A percentile compares a stretch with the other conserved stretches of the same genome.
phyloP scores from a whole-genome alignment of 2,797 vertebrate genomes.

The Eulemur albifrons region DNA sequence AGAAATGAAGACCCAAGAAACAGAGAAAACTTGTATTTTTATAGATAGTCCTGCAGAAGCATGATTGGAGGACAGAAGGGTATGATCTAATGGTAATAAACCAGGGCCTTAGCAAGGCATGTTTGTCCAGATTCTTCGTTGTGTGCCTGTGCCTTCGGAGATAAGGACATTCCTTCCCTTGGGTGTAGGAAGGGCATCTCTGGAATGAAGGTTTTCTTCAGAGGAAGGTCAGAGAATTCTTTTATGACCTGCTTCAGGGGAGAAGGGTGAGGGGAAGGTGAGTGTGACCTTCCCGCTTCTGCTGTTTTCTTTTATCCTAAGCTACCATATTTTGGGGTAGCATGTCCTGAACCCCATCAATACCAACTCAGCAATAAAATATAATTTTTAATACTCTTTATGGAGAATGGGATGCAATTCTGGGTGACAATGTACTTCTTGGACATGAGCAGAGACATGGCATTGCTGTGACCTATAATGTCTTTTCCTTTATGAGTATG shows the following conservation, averaged over 20 bases:
- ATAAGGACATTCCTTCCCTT: neutral
- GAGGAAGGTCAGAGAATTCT: neutral
- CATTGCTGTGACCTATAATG: neutral
- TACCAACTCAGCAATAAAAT: neutral
- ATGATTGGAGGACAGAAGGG: neutral
- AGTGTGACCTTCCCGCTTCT: neutral
- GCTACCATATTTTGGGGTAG: neutral
- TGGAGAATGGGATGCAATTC: neutral
- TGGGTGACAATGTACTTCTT: neutral
- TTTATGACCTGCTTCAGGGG: neutral
- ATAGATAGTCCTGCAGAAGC: neutral
- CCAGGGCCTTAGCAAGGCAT: neutral
- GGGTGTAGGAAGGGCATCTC: neutral
- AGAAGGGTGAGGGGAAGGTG: neutral
- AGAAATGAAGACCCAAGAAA: neutral
- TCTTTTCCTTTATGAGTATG: neutral
- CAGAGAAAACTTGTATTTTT: neutral
- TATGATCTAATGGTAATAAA: neutral
- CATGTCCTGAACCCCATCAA: neutral
- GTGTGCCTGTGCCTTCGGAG: neutral
- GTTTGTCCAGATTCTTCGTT: neutral
- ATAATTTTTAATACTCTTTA: neutral
- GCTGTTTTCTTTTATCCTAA: neutral
- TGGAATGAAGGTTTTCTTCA: neutral
- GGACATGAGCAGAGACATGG: neutral